Percentiles rank a stretch among this genome's conserved stretches.
Conservation (phyloP, 2,113 vertebrate species). For the Gambusia affinis region DNA sequence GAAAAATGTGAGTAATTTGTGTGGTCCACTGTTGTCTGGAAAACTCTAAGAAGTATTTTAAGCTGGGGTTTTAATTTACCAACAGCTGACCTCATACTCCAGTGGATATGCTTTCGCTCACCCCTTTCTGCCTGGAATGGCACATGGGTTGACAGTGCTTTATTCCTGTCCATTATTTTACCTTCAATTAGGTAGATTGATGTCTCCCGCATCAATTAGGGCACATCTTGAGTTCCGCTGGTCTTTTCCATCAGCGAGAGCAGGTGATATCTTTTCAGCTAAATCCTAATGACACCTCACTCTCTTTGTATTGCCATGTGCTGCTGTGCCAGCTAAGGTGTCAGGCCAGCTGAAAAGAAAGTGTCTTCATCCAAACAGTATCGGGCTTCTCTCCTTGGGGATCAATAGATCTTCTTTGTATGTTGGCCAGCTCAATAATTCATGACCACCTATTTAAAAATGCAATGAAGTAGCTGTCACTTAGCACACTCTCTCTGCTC, state of each 20-base stretch:
- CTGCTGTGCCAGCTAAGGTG: slow-evolving; percentile 74
- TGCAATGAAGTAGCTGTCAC: slow-evolving; percentile 75
- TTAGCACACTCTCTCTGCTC: slow-evolving; percentile 79
- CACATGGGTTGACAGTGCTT: slow-evolving; percentile 36
- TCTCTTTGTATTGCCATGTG: slow-evolving; percentile 63
- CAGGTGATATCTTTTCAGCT: slow-evolving; percentile 60
- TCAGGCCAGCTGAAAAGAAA: slow-evolving; percentile 83
- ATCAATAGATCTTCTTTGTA: slow-evolving; percentile 75
- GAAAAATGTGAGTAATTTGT: too few relatives aligned
- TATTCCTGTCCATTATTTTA: slow-evolving; percentile 43
- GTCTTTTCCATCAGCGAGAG: slow-evolving; percentile 64
- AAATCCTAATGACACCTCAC: slow-evolving; percentile 59
- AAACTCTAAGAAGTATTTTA: too few relatives aligned
- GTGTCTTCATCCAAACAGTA: slow-evolving; percentile 74
- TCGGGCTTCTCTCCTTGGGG: slow-evolving; percentile 69
- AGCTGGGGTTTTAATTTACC: slow-evolving; percentile 48
- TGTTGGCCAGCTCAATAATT: slow-evolving; percentile 72
- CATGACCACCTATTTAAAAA: slow-evolving; percentile 76
- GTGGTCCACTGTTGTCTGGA: too few relatives aligned
- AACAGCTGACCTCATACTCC: slow-evolving; percentile 56
- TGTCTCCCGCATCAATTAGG: slow-evolving; percentile 62
- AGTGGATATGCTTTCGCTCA: slow-evolving; percentile 62
- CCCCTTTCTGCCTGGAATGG: slow-evolving; percentile 40
- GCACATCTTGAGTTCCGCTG: slow-evolving; percentile 63
- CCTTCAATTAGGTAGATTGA: slow-evolving; percentile 71